Evolutionary conservation across 1,140 invertebrate genomes (phyloP), one percentile per base, ranked within the genome.

Genomic region (Teleogryllus occipitalis): DNA sequence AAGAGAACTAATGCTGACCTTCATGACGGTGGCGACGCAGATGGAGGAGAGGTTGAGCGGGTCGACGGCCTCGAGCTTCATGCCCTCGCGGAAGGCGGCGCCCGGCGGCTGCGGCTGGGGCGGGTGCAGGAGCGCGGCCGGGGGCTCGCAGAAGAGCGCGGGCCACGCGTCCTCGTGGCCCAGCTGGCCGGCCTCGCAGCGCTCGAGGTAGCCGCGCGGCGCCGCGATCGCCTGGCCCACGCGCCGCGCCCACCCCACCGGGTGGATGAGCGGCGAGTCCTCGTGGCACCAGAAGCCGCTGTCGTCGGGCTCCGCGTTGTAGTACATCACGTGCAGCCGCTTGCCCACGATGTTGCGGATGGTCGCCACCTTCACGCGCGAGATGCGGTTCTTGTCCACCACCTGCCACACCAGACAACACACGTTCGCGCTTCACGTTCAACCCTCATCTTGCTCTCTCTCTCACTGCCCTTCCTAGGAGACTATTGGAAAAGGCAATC

Each of bases 41-140:
- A 99, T 97, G 0, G 95, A 92, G 3, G 96, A 96, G 12, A 98
- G 87, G 87, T 99, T 98, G 0, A 98, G 87, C 0, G 97, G 97
- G 89, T 99, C 97, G 76, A 99, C 96, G 0, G 97, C 97, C 89
- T 98, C 97, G 46, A 99, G 86, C 85, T 98, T 98, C 96, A 98
- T 98, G 73, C 96, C 97, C 82, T 94, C 92, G 46, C 91, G 87
- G 84, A 98, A 97, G 90, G 87, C 15, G 18, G 18, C 46, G 7
- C 18, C 14, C 46, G 39, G 14, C 12, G 14, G 48, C 10, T 39
- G 10, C 46, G 14, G n/a, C 7, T 39, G 7, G 12, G 46, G 82
- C 76, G 48, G 85, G 83, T 12, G 15, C 12, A 7, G 21, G 12
- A 47, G 10, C 47, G 4, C 8, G 6, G 76, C 0, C 12, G 46